A percentile compares a stretch with the other conserved stretches of the same genome.
These are phyloP conservation scores for Argyresthia albistria DNA, from an alignment of 2,888 invertebrate genomes.

Conservation along the genomic window DNA sequence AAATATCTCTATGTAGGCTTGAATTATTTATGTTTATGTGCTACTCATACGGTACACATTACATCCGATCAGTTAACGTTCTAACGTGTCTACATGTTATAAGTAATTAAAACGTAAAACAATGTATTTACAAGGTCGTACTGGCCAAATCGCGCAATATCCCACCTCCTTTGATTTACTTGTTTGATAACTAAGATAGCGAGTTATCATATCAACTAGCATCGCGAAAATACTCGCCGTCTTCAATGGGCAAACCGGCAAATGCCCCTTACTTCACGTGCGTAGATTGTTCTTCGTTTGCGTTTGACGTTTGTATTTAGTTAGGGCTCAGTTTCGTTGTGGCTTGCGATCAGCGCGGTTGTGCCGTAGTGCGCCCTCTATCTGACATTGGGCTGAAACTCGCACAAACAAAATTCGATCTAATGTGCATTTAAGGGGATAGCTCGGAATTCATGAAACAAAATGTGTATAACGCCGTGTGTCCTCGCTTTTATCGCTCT, in stretches of 20 bases:
- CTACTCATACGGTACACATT: too few relatives aligned
- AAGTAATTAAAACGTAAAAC: not conserved
- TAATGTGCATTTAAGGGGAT: conserved; percentile 46
- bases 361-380: conserved; percentile 36
- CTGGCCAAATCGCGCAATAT: not conserved
- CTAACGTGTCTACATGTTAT: too few relatives aligned
- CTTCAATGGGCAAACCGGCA: conserved; percentile 4
- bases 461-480: conserved; percentile 54
- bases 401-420: conserved; percentile 31
- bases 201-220: not conserved
- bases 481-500: conserved; percentile 36
- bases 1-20: too few relatives aligned
- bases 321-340: conserved; percentile 44
- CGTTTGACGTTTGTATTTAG: conserved; percentile 4
- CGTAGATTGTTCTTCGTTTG: not conserved
- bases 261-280: conserved; percentile 10
- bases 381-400: conserved; percentile 46
- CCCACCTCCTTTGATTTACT: not conserved
- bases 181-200: not conserved
- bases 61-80: too few relatives aligned
- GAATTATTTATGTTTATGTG: too few relatives aligned
- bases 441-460: conserved; percentile 47
- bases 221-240: conserved; percentile 11
- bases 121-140: not conserved
- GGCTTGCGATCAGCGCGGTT: conserved; percentile 41